Conservation (phyloP, 2,888 invertebrate genomes). For the Lasius fuliginosus region DNA sequence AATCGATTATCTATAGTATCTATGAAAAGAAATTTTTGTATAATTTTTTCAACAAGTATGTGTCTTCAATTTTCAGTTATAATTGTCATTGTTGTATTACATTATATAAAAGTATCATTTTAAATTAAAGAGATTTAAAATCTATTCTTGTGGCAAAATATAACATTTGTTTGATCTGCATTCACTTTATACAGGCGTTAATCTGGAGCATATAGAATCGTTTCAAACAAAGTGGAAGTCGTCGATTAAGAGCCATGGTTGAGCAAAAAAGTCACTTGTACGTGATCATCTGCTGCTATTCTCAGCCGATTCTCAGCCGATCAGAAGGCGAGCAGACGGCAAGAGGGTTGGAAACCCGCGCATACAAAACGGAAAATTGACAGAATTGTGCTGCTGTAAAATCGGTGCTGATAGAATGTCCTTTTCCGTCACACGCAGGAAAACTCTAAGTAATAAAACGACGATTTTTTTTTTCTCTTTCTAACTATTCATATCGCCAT, state of each 20-base stretch:
- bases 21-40: constrained; percentile 2
- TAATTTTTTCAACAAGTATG: not conserved
- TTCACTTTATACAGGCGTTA: constrained; percentile 88
- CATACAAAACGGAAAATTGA: constrained; percentile 65
- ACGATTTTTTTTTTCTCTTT: constrained; percentile 64
- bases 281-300: constrained; percentile 68
- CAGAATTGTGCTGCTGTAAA: constrained; percentile 63
- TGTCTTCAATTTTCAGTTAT: not conserved
- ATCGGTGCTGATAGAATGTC: constrained; percentile 61
- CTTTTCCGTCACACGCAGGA: constrained; percentile 52
- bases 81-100: not conserved
- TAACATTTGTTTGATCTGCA: not conserved
- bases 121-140: not conserved
- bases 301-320: constrained; percentile 45
- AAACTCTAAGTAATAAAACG: constrained; percentile 68
- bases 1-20: not conserved
- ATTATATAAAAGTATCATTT: not conserved
- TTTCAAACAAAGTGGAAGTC: constrained; percentile 96
- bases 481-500: constrained; percentile 65
- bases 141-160: not conserved
- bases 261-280: constrained; percentile 82
- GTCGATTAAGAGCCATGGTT: constrained; percentile 89
- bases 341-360: constrained; percentile 81
- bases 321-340: constrained; percentile 57
- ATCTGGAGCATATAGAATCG: constrained; percentile 93